These are phyloP conservation scores for Flexamia atlantica DNA, from an alignment of 2,888 invertebrate genomes.

Conservation along the genomic window DNA sequence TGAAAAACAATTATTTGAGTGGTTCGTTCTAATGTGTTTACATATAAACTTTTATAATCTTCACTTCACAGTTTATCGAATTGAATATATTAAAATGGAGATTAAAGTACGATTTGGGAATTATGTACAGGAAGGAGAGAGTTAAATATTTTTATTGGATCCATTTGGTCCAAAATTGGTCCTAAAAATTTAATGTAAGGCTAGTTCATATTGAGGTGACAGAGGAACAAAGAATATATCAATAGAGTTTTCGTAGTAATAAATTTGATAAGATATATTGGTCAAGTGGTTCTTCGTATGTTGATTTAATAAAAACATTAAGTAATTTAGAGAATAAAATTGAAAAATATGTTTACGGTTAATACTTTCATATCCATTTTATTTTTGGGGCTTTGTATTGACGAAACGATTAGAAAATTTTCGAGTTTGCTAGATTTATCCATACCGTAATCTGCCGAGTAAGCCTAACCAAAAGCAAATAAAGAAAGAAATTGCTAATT, in stretches of 20 bases:
- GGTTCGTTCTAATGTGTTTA: too few relatives aligned
- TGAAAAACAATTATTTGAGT: too few relatives aligned
- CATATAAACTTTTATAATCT: too few relatives aligned
- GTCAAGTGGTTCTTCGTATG: neutral
- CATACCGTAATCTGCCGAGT: too few relatives aligned
- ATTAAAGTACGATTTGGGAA: neutral
- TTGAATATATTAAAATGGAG: too few relatives aligned
- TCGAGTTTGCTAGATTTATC: too few relatives aligned
- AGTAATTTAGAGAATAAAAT: neutral
- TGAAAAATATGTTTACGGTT: conserved; percentile 6
- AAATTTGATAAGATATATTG: neutral
- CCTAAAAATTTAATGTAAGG: conserved; percentile 30
- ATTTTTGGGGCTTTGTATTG: too few relatives aligned
- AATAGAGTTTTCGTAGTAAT: neutral
- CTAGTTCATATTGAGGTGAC: neutral
- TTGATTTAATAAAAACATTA: neutral
- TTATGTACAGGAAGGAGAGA: conserved; percentile 1
- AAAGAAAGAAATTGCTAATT: too few relatives aligned
- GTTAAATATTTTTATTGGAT: neutral
- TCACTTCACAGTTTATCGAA: too few relatives aligned
- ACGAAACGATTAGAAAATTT: too few relatives aligned
- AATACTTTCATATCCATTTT: too few relatives aligned
- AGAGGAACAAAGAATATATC: neutral
- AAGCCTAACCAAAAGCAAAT: too few relatives aligned
- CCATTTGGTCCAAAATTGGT: conserved; percentile 36